phyloP scores from a whole-genome alignment of 2,888 invertebrate species.

The Pardosa pseudoannulata region DNA sequence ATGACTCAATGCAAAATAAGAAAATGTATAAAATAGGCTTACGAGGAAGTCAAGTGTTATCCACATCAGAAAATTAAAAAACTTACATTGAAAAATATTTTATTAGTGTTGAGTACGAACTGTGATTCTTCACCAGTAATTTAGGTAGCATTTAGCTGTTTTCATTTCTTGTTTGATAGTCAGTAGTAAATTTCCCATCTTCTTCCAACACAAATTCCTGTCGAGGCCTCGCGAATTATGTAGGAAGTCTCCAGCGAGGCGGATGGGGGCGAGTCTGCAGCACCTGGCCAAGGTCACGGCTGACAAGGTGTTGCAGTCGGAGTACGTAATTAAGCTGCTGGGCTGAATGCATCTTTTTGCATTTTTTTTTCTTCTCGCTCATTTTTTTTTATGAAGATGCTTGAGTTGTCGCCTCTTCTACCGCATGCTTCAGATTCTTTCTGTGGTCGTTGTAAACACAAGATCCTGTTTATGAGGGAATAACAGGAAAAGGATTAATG shows the following conservation, averaged over 20 bases:
- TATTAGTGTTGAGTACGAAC: no score
- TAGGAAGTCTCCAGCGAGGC: constrained; percentile 63
- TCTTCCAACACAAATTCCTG: not conserved
- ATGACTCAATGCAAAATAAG: no score
- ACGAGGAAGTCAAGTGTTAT: no score
- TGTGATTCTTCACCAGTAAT: no score
- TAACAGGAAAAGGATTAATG: no score
- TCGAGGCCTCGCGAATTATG: not conserved
- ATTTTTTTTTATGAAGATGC: not conserved
- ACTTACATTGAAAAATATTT: no score
- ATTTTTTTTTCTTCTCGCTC: not conserved
- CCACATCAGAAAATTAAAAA: no score
- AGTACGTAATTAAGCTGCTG: constrained; percentile 37
- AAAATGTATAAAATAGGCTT: no score
- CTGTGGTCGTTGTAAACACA: not conserved
- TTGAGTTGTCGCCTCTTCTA: not conserved
- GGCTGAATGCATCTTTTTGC: not conserved
- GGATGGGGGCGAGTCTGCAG: constrained; percentile 38
- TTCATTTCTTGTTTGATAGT: no score
- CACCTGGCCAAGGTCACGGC: constrained; percentile 51
- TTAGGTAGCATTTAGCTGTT: no score
- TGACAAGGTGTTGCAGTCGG: constrained; percentile 26
- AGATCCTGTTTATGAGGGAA: not conserved
- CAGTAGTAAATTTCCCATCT: no score
- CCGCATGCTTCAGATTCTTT: constrained; percentile 5